These are phyloP conservation scores for Bagarius yarrelli DNA, from an alignment of 2,113 vertebrate species.

Conservation along the genomic window DNA sequence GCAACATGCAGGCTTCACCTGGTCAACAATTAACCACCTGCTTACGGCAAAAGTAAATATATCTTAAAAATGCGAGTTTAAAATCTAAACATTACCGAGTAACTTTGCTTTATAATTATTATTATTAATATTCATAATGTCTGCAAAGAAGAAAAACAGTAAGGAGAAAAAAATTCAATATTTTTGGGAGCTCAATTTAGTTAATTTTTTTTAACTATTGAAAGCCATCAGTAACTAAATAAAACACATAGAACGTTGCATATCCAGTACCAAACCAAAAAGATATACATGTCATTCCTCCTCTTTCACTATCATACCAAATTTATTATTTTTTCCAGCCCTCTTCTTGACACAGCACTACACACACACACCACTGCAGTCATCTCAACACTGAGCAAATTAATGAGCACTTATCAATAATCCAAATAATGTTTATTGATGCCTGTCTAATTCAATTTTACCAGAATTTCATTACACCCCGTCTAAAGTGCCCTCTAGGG, in stretches of 20 bases:
- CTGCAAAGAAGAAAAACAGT: too few relatives aligned
- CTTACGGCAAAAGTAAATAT: not conserved
- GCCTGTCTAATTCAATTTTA: slow-evolving; percentile 55
- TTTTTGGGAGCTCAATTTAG: too few relatives aligned
- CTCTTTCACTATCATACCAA: not conserved
- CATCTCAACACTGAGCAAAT: slow-evolving; percentile 26
- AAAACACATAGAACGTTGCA: too few relatives aligned
- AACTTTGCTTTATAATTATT: too few relatives aligned
- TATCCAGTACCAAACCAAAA: too few relatives aligned
- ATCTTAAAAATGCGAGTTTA: not conserved
- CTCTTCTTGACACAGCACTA: slow-evolving; percentile 34
- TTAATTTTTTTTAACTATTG: too few relatives aligned
- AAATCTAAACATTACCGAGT: too few relatives aligned
- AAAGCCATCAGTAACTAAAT: too few relatives aligned
- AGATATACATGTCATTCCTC: too few relatives aligned
- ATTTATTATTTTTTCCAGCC: not conserved
- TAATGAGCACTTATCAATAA: slow-evolving; percentile 50
- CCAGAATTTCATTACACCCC: slow-evolving; percentile 44
- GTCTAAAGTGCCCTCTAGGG: slow-evolving; percentile 40
- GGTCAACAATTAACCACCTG: not conserved
- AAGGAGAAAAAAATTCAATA: too few relatives aligned
- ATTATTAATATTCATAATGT: too few relatives aligned
- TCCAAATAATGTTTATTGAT: slow-evolving; percentile 57
- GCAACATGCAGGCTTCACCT: not conserved
- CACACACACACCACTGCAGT: slow-evolving; percentile 30